phyloP scores from a whole-genome alignment of 2,113 vertebrate genomes.

The Notiomystis cincta region DNA sequence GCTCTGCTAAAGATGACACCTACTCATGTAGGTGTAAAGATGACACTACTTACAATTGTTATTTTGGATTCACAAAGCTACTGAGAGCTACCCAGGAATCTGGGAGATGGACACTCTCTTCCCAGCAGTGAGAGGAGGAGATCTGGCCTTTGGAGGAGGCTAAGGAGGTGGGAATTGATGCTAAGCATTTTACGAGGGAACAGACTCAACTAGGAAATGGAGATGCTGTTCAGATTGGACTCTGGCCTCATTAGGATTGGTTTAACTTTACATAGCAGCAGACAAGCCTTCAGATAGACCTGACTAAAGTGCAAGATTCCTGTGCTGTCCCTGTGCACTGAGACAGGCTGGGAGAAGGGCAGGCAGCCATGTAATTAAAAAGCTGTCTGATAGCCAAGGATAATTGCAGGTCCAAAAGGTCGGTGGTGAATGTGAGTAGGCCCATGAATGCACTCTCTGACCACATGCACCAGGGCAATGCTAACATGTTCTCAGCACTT shows the following conservation, averaged over 20 bases:
- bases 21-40: no score
- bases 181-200: neutral
- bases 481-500: neutral
- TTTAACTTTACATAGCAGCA: rapidly evolving
- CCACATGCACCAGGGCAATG: neutral
- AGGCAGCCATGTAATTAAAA: neutral
- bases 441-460: neutral
- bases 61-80: neutral
- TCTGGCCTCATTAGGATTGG: neutral
- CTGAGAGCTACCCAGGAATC: neutral
- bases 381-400: neutral
- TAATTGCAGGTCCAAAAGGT: neutral
- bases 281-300: neutral
- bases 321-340: neutral
- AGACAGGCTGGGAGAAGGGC: neutral
- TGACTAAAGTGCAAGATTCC: neutral
- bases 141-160: neutral
- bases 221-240: neutral
- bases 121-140: neutral
- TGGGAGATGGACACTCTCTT: rapidly evolving
- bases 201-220: neutral
- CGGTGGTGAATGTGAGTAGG: rapidly evolving
- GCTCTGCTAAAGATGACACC: neutral
- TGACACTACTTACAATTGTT: neutral
- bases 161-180: neutral